phyloP scores from a whole-genome alignment of 2,888 invertebrate species.

The Conops quadrifasciatus region DNA sequence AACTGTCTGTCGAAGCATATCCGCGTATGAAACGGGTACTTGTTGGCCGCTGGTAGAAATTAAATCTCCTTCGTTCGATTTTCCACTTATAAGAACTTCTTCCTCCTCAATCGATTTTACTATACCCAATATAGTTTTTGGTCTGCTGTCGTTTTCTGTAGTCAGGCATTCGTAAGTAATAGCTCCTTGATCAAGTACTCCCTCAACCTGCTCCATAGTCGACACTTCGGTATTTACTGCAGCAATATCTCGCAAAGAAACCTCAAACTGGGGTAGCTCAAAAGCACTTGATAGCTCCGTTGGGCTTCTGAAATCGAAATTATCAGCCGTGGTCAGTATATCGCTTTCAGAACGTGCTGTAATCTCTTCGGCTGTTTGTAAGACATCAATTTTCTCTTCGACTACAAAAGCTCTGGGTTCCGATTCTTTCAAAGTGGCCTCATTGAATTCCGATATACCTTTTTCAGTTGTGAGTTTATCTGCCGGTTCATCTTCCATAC shows the following conservation, averaged over 20 bases:
- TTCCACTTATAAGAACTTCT: neutral
- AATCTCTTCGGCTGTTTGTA: conserved; percentile 35
- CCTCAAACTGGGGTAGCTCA: conserved; percentile 39
- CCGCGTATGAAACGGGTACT: conserved; percentile 26
- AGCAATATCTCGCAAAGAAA: conserved; percentile 37
- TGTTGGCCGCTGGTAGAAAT: conserved; percentile 3
- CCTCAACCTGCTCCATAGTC: neutral
- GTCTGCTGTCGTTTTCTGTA: no score
- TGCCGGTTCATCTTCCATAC: conserved; percentile 57
- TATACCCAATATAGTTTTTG: neutral
- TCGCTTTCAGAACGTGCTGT: conserved; percentile 12
- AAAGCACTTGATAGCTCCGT: conserved; percentile 32
- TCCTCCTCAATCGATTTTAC: neutral
- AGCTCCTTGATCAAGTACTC: no score
- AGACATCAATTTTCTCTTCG: neutral
- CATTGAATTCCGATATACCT: no score
- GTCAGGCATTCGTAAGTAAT: no score
- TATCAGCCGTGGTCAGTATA: conserved; percentile 13
- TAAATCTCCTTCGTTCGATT: neutral
- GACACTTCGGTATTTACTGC: neutral
- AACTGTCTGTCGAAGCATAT: conserved; percentile 41
- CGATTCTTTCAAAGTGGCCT: neutral
- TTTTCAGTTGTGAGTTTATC: no score
- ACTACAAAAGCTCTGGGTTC: neutral
- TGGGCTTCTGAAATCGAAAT: conserved; percentile 13